A percentile compares a stretch with the other conserved stretches of the same genome.
Conservation (phyloP, 2,113 vertebrate genomes). For the Sphaerodactylus townsendi region DNA sequence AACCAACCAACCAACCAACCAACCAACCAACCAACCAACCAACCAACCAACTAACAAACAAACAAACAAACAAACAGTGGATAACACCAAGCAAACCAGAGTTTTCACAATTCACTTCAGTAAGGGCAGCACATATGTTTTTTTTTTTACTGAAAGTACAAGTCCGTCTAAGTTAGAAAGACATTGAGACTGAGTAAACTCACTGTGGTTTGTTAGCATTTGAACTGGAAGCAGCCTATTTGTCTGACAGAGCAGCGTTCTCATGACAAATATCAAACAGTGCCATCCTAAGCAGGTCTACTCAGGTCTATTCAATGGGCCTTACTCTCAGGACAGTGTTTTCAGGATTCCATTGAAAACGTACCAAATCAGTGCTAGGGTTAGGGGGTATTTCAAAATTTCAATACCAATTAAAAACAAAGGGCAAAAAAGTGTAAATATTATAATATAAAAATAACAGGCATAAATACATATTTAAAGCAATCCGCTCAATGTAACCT, state of each 20-base stretch:
- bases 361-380: constrained; percentile 13
- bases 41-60: too few relatives aligned
- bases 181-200: not conserved
- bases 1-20: too few relatives aligned
- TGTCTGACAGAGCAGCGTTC: not conserved
- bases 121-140: not conserved
- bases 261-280: not conserved
- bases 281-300: too few relatives aligned
- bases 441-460: constrained; percentile 49
- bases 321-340: too few relatives aligned
- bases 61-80: not conserved
- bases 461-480: constrained; percentile 77
- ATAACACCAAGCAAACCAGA: not conserved
- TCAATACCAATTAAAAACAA: constrained; percentile 51
- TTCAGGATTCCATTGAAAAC: too few relatives aligned
- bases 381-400: constrained; percentile 36
- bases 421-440: constrained; percentile 59
- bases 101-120: not conserved
- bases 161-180: not conserved
- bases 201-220: not conserved
- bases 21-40: too few relatives aligned
- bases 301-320: too few relatives aligned
- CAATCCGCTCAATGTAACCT: constrained; percentile 83
- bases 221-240: not conserved
- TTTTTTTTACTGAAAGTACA: not conserved